A percentile compares a stretch with the other conserved stretches of the same genome.
phyloP scores from a whole-genome alignment of 2,888 invertebrate species.

The Drosophila quinaria region DNA sequence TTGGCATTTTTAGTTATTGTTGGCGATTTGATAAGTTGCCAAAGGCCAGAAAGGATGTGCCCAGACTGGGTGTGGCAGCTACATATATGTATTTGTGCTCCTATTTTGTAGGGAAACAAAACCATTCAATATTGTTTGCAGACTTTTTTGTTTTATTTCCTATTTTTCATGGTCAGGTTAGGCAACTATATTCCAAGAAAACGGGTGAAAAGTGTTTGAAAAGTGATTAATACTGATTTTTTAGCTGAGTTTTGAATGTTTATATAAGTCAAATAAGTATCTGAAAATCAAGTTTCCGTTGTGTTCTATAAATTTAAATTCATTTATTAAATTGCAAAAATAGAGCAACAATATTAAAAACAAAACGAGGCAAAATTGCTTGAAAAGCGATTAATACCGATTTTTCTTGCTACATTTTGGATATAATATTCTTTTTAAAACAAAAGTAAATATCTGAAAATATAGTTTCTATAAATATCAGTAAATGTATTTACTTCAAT shows the following conservation, averaged over 20 bases:
- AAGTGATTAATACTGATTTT: constrained; percentile 10
- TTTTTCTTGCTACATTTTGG: no score
- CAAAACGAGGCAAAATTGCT: no score
- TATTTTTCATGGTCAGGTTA: constrained; percentile 24
- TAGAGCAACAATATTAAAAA: no score
- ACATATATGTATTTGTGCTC: constrained; percentile 32
- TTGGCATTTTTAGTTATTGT: constrained; percentile 66
- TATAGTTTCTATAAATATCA: no score
- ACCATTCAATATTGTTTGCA: constrained; percentile 42
- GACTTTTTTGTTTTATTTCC: constrained; percentile 8
- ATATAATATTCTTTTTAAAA: no score
- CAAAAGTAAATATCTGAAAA: no score
- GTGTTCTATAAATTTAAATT: no score
- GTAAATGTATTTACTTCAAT: no score
- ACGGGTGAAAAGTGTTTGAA: background rate
- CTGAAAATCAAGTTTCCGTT: background rate
- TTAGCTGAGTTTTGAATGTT: background rate
- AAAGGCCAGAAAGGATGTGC: constrained; percentile 53
- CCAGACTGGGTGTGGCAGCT: constrained; percentile 28
- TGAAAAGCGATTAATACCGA: no score
- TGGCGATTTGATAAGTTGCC: constrained; percentile 70
- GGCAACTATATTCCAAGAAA: constrained; percentile 52
- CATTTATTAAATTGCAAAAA: no score
- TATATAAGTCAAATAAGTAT: background rate
- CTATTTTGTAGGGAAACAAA: constrained; percentile 22